Evolutionary conservation across 2,888 invertebrate genomes (phyloP), one percentile per base, ranked within the genome.

Genomic region (Chydorus sphaericus): DNA sequence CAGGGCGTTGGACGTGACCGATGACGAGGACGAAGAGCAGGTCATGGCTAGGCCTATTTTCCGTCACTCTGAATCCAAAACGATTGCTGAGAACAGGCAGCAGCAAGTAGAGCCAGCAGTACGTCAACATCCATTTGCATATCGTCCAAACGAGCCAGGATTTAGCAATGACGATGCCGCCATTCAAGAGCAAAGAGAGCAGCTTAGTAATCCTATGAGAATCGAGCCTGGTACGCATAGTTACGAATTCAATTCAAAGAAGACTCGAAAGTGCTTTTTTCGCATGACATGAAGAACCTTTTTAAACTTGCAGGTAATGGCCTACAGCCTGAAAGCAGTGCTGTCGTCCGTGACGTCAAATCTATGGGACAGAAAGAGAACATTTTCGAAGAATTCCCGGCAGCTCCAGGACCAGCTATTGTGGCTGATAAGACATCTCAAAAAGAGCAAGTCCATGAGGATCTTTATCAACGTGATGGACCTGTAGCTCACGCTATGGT

Each of bases 401-500:
- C n/a, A 2, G n/a, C 39, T n/a, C 10, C 39, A 1, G 39, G 16
- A 39, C 18, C 10, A 23, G 39, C 20, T 10, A 39, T n/a, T 20
- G 16, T 39, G 18, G 18, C 18, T 39, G 39, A n/a, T 20, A 39
- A 8, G 14, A 4, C 20, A 20, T 44, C 20, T 26, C 33, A 8
- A 28, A 28, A 44, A 23, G 23, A 44, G n/a, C n/a, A n/a, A 16
- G 44, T 16, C 11, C 26, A 44, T 23, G 44, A 44, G 14, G 28
- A 7, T 44, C 10, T 14, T 23, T 23, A 44, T 14, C 10, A 18
- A 10, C 23, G 36, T 4, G 23, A 48, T 14, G 55, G 48, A 11
- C 55, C 55, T 10, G 26, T 55, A 23, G 55, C 55, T 18, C 48
- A 55, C 28, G 55, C 55, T 33, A 48, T 48, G 23, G 33, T 49